These are phyloP conservation scores for Eristalis pertinax DNA, from an alignment of 2,888 invertebrate genomes.

Conservation along the genomic window DNA sequence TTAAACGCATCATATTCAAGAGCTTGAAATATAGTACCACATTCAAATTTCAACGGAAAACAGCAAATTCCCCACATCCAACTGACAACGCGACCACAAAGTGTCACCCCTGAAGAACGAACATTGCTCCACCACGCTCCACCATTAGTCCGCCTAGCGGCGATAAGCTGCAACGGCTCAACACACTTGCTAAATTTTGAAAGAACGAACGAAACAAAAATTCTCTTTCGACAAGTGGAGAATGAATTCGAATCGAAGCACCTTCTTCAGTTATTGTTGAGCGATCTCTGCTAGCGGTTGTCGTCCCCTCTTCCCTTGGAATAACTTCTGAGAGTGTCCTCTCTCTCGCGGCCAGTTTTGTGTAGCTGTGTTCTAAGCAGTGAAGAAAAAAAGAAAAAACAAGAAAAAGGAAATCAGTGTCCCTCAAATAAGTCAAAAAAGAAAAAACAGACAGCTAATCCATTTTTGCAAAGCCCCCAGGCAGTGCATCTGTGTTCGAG, in stretches of 20 bases:
- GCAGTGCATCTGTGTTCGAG: constrained; percentile 1
- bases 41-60: not conserved
- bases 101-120: constrained; percentile 12
- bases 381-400: not conserved
- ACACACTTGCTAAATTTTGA: not conserved
- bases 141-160: constrained; percentile 25
- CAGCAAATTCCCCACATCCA: not conserved
- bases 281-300: constrained; percentile 35
- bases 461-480: not conserved
- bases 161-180: not conserved
- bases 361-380: constrained; percentile 4
- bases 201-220: constrained; percentile 4
- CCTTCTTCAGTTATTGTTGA: constrained; percentile 51
- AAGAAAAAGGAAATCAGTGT: not conserved
- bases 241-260: constrained; percentile 15
- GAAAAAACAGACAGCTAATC: not conserved
- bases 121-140: not conserved
- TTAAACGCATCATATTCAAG: too few species aligned
- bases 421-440: not conserved
- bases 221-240: not conserved
- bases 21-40: not conserved
- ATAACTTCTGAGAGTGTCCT: constrained; percentile 16
- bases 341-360: constrained; percentile 64
- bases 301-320: not conserved
- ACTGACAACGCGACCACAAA: not conserved